Evolutionary conservation across 2,797 vertebrate species (phyloP).

Genomic region (Masticophis lateralis): DNA sequence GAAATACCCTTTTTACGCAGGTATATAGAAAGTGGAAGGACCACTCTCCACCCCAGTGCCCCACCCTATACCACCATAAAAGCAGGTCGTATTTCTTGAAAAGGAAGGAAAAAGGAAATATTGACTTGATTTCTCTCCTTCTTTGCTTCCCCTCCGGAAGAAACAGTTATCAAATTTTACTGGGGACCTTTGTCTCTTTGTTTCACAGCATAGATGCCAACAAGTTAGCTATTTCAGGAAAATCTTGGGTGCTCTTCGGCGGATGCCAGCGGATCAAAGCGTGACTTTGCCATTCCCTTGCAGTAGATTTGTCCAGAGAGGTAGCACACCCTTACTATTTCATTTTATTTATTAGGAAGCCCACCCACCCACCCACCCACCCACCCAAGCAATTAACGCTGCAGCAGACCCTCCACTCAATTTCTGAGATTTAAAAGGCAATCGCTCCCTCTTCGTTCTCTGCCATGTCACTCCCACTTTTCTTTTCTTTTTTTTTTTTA

Average conservation of each 20-base stretch:
- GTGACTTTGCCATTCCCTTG: background rate
- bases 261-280: background rate
- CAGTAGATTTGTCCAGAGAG: background rate
- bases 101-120: background rate
- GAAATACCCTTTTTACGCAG: background rate
- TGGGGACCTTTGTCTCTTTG: background rate
- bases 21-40: background rate
- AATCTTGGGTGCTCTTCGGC: background rate
- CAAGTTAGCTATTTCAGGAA: background rate
- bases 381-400: background rate
- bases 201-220: background rate
- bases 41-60: background rate
- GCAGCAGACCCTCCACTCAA: background rate
- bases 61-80: background rate
- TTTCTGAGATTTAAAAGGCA: slow-evolving; percentile 12
- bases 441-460: background rate
- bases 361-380: background rate
- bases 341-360: background rate
- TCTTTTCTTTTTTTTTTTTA: background rate
- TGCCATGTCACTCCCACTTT: background rate
- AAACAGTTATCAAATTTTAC: background rate
- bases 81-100: background rate
- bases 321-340: background rate
- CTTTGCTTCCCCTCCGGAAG: background rate
- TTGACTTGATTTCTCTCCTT: background rate